Evolutionary conservation across 1,140 invertebrate genomes (phyloP).

Genomic region (Sitodiplosis mosellana): DNA sequence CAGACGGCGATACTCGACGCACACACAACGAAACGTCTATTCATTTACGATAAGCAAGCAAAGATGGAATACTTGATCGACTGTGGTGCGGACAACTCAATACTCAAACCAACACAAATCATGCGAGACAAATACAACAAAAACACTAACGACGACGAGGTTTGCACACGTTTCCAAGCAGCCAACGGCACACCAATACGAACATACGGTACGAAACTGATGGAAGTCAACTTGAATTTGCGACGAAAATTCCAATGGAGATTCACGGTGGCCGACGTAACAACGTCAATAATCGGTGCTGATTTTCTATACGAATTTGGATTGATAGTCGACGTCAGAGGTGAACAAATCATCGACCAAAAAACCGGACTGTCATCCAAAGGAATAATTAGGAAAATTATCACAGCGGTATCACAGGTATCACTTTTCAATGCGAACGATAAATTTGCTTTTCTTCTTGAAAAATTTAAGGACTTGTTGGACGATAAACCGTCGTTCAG

Average conservation of each 20-base stretch:
- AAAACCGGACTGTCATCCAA: neutral
- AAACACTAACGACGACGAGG: neutral
- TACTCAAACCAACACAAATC: slow-evolving; percentile 2
- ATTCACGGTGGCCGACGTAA: slow-evolving; percentile 25
- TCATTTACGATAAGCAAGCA: slow-evolving; percentile 6
- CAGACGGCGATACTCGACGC: slow-evolving; percentile 7
- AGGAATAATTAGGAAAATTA: neutral
- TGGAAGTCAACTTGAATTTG: slow-evolving; percentile 18
- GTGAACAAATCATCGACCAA: neutral
- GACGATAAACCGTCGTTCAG: no score
- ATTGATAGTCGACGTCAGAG: slow-evolving; percentile 13
- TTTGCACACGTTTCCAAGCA: slow-evolving; percentile 3
- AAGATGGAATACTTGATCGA: slow-evolving; percentile 9
- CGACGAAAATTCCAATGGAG: slow-evolving; percentile 19
- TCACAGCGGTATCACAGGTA: neutral
- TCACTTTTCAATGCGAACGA: neutral
- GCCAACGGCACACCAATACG: slow-evolving; percentile 13
- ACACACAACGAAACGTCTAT: slow-evolving; percentile 8
- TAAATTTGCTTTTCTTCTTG: no score
- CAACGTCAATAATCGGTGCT: slow-evolving; percentile 21
- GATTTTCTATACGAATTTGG: slow-evolving; percentile 20
- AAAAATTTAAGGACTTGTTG: no score
- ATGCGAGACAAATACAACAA: no score
- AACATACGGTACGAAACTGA: slow-evolving; percentile 16
- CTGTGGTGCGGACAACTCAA: slow-evolving; percentile 9